A percentile compares a stretch with the other conserved stretches of the same genome.
phyloP scores from a whole-genome alignment of 2,888 invertebrate genomes.

The Microplitis manilae region DNA sequence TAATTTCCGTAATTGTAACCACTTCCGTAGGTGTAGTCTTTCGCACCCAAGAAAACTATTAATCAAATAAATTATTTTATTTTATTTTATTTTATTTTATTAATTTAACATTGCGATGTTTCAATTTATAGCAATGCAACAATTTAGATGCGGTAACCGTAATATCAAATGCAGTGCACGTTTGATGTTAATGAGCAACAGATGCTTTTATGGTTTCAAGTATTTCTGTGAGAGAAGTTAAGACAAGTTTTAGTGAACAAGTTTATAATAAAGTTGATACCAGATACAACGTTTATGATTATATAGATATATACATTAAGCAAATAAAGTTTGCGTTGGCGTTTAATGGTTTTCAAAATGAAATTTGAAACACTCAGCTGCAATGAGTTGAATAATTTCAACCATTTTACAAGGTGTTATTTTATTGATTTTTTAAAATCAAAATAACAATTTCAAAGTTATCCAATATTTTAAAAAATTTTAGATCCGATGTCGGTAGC shows the following conservation, averaged over 20 bases:
- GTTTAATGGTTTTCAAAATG: not conserved
- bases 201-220: not conserved
- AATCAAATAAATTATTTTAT: not conserved
- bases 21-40: conserved; percentile 55
- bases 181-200: not conserved
- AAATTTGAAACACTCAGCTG: not conserved
- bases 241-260: conserved; percentile 22
- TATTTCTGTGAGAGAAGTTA: conserved; percentile 9
- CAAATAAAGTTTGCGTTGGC: not conserved
- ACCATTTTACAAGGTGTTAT: not conserved
- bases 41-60: conserved; percentile 56
- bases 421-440: not conserved
- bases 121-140: not conserved
- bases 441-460: too few species aligned
- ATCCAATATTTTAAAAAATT: too few species aligned
- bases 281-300: not conserved
- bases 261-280: not conserved
- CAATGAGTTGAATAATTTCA: not conserved
- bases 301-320: not conserved
- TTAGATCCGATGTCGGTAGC: too few species aligned
- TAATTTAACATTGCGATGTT: not conserved
- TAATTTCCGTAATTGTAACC: conserved; percentile 53
- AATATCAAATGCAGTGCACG: not conserved
- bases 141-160: not conserved
- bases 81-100: not conserved